Evolutionary conservation across 2,888 invertebrate species (phyloP), one percentile per base, ranked within the genome.

Genomic region (Thera britannica): DNA sequence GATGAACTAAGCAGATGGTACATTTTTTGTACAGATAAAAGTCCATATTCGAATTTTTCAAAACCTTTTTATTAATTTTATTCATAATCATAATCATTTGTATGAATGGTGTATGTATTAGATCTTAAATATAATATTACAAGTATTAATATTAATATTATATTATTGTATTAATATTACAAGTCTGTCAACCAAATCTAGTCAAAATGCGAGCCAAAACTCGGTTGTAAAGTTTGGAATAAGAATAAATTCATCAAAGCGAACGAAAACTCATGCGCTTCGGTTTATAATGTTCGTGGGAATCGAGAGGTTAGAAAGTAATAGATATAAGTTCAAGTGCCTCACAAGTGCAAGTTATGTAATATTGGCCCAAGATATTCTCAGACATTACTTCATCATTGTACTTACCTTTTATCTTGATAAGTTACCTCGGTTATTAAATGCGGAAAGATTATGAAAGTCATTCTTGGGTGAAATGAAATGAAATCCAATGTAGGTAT

Each of bases 241-340:
- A 7, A 48, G 48, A 23, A 11, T 35, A n/a, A 7, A 36, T 59
- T 36, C 1, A 59, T 41, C 44, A 56, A 59, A 55, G 35, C 44
- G 46, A 41, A 41, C 41, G 6, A 41, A 41, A 41, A n/a, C 41
- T 23, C 3, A 38, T 44, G 8, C 11, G n/a, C n/a, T 35, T 55
- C 46, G 65, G 66, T 61, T 70, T 65, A 67, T 68, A 58, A 58
- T 59, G 55, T 64, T 60, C 75, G 75, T 75, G 75, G 62, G 72
- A 72, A 73, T 64, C 62, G 54, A 46, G 64, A 67, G 9, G 49
- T 60, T 73, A 75, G 75, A 75, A 75, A 73, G 72, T 73, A 71
- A 71, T 73, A 62, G 68, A 67, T 65, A 59, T 72, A 72, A 70
- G 75, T 75, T 75, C 75, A 73, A 73, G 72, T 69, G 62, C 65